phyloP scores from a whole-genome alignment of 1,140 invertebrate genomes.

The Megalonaias nervosa region DNA sequence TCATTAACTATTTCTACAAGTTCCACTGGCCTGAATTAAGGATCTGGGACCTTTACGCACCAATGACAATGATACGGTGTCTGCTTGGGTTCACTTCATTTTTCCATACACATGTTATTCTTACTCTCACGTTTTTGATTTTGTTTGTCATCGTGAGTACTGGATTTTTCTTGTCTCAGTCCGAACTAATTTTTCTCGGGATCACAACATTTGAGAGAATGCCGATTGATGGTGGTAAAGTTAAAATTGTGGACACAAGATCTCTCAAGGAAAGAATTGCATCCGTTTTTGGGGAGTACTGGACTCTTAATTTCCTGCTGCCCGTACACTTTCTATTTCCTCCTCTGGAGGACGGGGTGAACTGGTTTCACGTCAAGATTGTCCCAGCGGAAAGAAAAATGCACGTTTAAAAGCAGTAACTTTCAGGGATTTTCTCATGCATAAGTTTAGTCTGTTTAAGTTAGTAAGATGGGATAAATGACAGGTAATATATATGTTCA shows the following conservation, averaged over 20 bases:
- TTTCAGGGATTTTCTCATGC: too few relatives aligned
- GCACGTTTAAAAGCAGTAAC: too few relatives aligned
- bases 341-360: slow-evolving; percentile 43
- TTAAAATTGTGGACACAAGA: slow-evolving; percentile 40
- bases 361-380: slow-evolving; percentile 22
- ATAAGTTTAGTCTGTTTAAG: too few relatives aligned
- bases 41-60: slow-evolving; percentile 30
- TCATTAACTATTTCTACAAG: slow-evolving; percentile 30
- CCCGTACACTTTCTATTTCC: slow-evolving; percentile 42
- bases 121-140: slow-evolving; percentile 27
- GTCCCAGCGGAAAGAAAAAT: too few relatives aligned
- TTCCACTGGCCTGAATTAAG: slow-evolving; percentile 30
- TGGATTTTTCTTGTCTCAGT: slow-evolving; percentile 23
- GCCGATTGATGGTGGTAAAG: slow-evolving; percentile 19
- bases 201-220: slow-evolving; percentile 46
- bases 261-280: slow-evolving; percentile 31
- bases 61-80: slow-evolving; percentile 23
- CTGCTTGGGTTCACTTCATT: slow-evolving; percentile 29
- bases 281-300: slow-evolving; percentile 46
- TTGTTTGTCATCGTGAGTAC: slow-evolving; percentile 28
- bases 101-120: slow-evolving; percentile 7
- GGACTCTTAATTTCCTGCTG: slow-evolving; percentile 43
- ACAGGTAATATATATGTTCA: too few relatives aligned
- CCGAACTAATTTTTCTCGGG: slow-evolving; percentile 32
- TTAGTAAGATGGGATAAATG: too few relatives aligned